Base-by-base conservation (phyloP, 2,113 vertebrate genomes). In the Chlamydotis undulata region DNA sequence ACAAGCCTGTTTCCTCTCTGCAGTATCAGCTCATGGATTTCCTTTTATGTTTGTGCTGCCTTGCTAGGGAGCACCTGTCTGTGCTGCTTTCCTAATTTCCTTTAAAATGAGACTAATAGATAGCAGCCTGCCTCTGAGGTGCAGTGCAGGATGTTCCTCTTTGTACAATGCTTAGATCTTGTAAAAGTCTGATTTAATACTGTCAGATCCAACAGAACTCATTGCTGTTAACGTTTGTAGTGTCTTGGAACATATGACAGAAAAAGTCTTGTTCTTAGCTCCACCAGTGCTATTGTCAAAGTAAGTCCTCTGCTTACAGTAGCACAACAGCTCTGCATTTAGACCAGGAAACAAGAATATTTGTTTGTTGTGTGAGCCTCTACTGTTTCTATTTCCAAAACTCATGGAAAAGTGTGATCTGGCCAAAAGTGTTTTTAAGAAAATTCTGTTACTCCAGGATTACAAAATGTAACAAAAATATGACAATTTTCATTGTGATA, bases 71-170 rank as follows among this genome's bases (percentile, higher is more conserved):
- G 83, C 79, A 93, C 96, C 95, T 93, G 77, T 49, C 86, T 87
- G 61, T 57, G 77, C 79, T 0, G 22, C 74, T 61, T 78, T 57
- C 79, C 86, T 94, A 47, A 5, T 87, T 92, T 91, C 89, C 91
- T 95, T 87, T 69, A 76, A 73, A 89, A 94, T 14, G 69, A 80
- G 41, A 73, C 59, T 95, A 94, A 92, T 93, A 87, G 94, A 90
- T 81, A 92, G 80, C 95, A 96, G 91, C 61, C 92, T 74, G 87
- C 91, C 77, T 83, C 83, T 29, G 78, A 88, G 85, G 82, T 29
- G 18, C 78, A 11, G 55, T 16, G 59, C 59, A 33, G 94, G 77
- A 84, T 1, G 0, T 53, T 71, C 91, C 70, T 74, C 93, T 92
- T 81, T 79, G 53, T 74, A 43, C 61, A 59, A 3, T 0, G 41